phyloP scores from a whole-genome alignment of 2,113 vertebrate genomes.

The Ictidomys tridecemlineatus region DNA sequence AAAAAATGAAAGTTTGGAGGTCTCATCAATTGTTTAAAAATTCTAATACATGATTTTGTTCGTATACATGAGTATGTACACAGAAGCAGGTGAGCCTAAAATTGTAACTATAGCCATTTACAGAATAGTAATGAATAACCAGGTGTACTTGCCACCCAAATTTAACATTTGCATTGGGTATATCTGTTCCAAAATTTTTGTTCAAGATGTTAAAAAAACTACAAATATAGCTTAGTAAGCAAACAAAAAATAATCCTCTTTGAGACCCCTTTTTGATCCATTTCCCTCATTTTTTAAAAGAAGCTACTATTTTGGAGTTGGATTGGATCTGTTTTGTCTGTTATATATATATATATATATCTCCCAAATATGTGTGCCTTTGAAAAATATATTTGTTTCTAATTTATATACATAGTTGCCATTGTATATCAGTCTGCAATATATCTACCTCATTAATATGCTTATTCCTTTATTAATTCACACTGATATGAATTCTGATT shows the following conservation, averaged over 20 bases:
- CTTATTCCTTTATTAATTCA: neutral
- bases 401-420: neutral
- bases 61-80: neutral
- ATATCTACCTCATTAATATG: too few relatives aligned
- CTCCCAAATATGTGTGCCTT: neutral
- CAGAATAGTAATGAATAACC: neutral
- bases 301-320: neutral
- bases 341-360: neutral
- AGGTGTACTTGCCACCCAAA: neutral
- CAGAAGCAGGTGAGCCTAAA: neutral
- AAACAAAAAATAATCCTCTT: too few relatives aligned
- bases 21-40: neutral
- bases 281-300: neutral
- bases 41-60: neutral
- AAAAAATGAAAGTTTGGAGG: neutral
- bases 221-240: rapidly evolving
- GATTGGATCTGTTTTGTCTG: neutral
- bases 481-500: neutral
- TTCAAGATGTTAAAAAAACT: neutral
- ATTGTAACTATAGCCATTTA: neutral
- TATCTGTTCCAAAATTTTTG: neutral
- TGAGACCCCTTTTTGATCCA: neutral
- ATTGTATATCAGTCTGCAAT: neutral
- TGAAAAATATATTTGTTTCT: neutral
- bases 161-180: neutral